These are phyloP conservation scores for Sorex fumeus DNA, from an alignment of 2,113 vertebrate genomes.

Conservation along the genomic window DNA sequence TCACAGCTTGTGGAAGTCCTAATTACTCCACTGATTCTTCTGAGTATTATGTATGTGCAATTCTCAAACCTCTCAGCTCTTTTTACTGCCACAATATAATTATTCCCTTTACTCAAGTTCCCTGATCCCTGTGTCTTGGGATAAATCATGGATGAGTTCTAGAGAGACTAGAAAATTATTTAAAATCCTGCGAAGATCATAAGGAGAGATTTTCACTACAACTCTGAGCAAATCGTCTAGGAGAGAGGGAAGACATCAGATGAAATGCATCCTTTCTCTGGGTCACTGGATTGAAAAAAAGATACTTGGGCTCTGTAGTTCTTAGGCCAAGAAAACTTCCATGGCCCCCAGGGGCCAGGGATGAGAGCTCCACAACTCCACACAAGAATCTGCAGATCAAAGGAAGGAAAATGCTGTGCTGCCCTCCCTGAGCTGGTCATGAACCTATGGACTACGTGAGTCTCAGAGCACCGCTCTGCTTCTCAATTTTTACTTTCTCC, in stretches of 20 bases:
- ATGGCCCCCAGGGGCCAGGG: neutral
- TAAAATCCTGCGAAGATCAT: neutral
- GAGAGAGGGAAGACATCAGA: neutral
- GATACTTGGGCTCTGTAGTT: neutral
- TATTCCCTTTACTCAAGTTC: neutral
- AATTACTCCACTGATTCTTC: neutral
- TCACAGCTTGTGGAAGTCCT: no score
- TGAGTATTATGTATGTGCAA: neutral
- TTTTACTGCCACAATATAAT: conserved; percentile 24
- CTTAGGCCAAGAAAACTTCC: neutral
- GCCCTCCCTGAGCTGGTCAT: neutral
- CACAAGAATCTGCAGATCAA: neutral
- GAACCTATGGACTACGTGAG: neutral
- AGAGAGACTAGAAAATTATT: neutral
- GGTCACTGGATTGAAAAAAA: neutral
- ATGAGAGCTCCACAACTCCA: neutral
- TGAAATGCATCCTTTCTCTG: neutral
- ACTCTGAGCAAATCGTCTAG: neutral
- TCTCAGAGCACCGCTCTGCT: neutral
- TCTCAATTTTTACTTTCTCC: neutral
- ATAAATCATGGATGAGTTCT: neutral
- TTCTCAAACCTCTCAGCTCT: neutral
- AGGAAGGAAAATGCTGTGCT: neutral
- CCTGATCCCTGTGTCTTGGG: neutral
- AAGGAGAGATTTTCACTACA: neutral